Base-by-base conservation (phyloP, 1,140 invertebrate genomes). In the Penaeus vannamei region DNA sequence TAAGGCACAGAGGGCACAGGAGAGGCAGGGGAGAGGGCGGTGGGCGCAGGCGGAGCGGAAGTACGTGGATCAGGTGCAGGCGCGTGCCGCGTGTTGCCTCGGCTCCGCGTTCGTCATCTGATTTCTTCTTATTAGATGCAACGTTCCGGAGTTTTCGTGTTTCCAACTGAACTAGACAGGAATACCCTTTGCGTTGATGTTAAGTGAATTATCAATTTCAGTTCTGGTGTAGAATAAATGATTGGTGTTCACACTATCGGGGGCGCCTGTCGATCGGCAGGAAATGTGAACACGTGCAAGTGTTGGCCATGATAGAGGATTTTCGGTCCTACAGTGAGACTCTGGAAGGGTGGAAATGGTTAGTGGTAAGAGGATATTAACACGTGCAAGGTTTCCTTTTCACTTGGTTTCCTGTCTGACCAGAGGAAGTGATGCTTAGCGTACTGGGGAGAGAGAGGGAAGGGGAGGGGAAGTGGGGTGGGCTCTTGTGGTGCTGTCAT, bases 241-340 rank as follows among this genome's bases (percentile, higher is more conserved):
- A 53, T 53, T 17, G 53, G 17, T 53, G 62, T 20, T 53, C 85
- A 53, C 14, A 66, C 53, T 81, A 82, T 81, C 85, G 85, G 77
- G 77, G 77, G 26, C 26, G 29, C 64, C 17, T 87, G 80, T 62
- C 26, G 77, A 64, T 42, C 26, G 85, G 69, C 85, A 87, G 85
- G 85, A 87, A 87, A 82, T 87, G 77, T 79, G 85, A 87, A 81
- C 85, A 81, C 85, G 79, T 87, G 85, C 85, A 87, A 81, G 85
- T 81, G 85, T 46, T 36, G 60, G 22, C 23, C 23, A 10, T 26
- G 85, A 59, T 26, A 32, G 7, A 19, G 64, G 20, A 23, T 22
- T 23, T 53, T 22, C 46, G 76, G 46, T 14, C 85, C 26, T 61
- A 53, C 32, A 29, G 19, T 20, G 10, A 36, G 36, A 76, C 8